A percentile compares a stretch with the other conserved stretches of the same genome.
Conservation (phyloP, 2,797 vertebrate genomes). For the Neoniphon sammara region DNA sequence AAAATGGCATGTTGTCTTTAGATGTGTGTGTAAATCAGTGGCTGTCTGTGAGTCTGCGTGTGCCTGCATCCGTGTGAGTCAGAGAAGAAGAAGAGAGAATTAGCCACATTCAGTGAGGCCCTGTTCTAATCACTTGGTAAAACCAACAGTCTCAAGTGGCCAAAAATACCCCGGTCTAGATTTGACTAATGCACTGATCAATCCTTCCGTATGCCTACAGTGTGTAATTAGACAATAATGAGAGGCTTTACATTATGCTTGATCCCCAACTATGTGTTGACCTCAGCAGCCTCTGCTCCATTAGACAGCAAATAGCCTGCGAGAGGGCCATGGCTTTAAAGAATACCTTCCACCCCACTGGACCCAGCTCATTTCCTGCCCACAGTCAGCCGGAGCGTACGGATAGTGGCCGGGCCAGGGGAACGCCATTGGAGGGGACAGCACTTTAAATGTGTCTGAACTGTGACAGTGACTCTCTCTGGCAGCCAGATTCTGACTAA, state of each 20-base stretch:
- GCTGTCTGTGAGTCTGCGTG: conserved; percentile 64
- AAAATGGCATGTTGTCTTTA: conserved; percentile 76
- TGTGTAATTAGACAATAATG: conserved; percentile 88
- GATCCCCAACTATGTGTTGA: conserved; percentile 84
- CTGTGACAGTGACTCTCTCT: conserved; percentile 55
- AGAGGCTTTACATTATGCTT: conserved; percentile 81
- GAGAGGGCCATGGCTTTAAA: conserved; percentile 85
- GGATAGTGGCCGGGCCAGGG: conserved; percentile 52
- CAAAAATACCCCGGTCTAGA: conserved; percentile 80
- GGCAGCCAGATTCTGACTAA: conserved; percentile 39
- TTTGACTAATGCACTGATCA: conserved; percentile 85
- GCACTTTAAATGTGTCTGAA: conserved; percentile 59
- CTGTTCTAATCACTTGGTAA: conserved; percentile 69
- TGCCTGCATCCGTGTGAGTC: conserved; percentile 69
- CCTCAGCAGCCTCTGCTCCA: conserved; percentile 85
- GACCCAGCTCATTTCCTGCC: conserved; percentile 66
- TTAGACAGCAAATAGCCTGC: conserved; percentile 87
- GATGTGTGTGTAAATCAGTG: conserved; percentile 61
- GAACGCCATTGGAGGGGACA: conserved; percentile 75
- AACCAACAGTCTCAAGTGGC: conserved; percentile 86
- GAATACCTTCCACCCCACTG: conserved; percentile 72
- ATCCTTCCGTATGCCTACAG: conserved; percentile 82
- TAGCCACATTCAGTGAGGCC: conserved; percentile 81
- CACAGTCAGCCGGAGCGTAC: conserved; percentile 48
- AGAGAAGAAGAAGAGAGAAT: conserved; percentile 68